Percentiles rank a stretch among this genome's conserved stretches.
These are phyloP conservation scores for Microcaecilia unicolor DNA, from an alignment of 2,797 vertebrate genomes.

Conservation along the genomic window DNA sequence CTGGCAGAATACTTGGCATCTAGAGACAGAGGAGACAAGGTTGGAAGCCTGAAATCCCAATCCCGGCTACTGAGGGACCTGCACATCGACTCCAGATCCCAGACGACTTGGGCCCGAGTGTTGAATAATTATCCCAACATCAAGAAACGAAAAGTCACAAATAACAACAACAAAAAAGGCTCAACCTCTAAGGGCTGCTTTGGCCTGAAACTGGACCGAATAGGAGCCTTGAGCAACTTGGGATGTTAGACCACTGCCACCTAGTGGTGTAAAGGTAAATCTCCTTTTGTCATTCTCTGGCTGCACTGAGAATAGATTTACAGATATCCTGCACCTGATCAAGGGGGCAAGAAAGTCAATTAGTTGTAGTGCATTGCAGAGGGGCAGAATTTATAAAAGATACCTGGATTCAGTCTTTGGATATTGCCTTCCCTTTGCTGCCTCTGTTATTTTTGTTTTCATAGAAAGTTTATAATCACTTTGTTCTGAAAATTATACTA, in stretches of 20 bases:
- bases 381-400: no score
- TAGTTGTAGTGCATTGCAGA: no score
- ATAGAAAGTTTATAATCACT: no score
- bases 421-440: no score
- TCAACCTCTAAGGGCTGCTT: slow-evolving; percentile 80
- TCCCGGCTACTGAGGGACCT: slow-evolving; percentile 67
- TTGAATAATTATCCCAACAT: slow-evolving; percentile 63
- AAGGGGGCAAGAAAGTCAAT: no score
- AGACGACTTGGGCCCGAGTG: slow-evolving; percentile 74
- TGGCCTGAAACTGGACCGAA: slow-evolving; percentile 92
- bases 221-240: slow-evolving; percentile 89
- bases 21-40: slow-evolving; percentile 38
- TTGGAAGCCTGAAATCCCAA: slow-evolving; percentile 50
- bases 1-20: slow-evolving; percentile 63
- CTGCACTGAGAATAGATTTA: no score
- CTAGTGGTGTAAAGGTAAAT: slow-evolving; percentile 67
- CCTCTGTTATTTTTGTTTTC: no score
- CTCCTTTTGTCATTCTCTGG: no score
- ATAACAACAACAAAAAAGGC: slow-evolving; percentile 62
- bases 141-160: no score
- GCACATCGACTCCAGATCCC: slow-evolving; percentile 65
- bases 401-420: no score
- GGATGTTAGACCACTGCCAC: slow-evolving; percentile 77
- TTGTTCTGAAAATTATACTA: no score
- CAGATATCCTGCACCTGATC: no score